Percentiles rank a stretch among this genome's conserved stretches.
Evolutionary conservation across 30 jellyfish, hydroid and myxozoan genomes (phyloP).

Genomic region (Catostylus mosaicus): DNA sequence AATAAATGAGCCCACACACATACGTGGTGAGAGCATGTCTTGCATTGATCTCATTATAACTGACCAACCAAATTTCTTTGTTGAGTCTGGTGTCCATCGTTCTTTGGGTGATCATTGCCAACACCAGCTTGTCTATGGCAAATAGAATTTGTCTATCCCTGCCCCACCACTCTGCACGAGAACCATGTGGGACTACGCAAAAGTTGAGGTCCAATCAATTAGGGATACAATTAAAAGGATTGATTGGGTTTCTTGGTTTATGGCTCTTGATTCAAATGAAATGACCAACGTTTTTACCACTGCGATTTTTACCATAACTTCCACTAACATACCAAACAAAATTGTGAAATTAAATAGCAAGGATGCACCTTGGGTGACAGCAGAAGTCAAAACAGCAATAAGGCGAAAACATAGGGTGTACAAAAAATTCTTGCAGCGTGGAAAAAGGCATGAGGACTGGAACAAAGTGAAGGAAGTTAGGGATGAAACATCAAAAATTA

Average conservation of each 20-base stretch:
- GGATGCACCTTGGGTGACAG: conserved; percentile 68
- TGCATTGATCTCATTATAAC: too few species aligned
- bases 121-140: conserved; percentile 27
- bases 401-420: conserved; percentile 52
- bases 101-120: conserved; percentile 48
- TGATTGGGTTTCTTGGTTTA: conserved; percentile 36
- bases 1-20: conserved; percentile 51
- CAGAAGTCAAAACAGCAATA: conserved; percentile 38
- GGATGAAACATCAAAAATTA: conserved; percentile 27
- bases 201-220: conserved; percentile 27
- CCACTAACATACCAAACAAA: conserved; percentile 41
- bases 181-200: conserved; percentile 31
- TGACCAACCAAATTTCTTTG: conserved; percentile 50
- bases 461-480: conserved; percentile 17
- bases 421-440: conserved; percentile 46
- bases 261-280: conserved; percentile 43
- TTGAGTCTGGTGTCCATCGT: conserved; percentile 57
- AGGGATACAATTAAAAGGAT: conserved; percentile 13
- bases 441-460: conserved; percentile 50
- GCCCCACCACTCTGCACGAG: conserved; percentile 38
- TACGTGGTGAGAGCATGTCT: conserved; percentile 26
- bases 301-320: conserved; percentile 13
- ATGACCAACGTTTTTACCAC: conserved; percentile 49
- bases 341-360: conserved; percentile 22
- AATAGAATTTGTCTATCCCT: conserved; percentile 18